Percentiles rank a stretch among this genome's conserved stretches.
Evolutionary conservation across 2,113 vertebrate genomes (phyloP).

Genomic region (Procavia capensis): DNA sequence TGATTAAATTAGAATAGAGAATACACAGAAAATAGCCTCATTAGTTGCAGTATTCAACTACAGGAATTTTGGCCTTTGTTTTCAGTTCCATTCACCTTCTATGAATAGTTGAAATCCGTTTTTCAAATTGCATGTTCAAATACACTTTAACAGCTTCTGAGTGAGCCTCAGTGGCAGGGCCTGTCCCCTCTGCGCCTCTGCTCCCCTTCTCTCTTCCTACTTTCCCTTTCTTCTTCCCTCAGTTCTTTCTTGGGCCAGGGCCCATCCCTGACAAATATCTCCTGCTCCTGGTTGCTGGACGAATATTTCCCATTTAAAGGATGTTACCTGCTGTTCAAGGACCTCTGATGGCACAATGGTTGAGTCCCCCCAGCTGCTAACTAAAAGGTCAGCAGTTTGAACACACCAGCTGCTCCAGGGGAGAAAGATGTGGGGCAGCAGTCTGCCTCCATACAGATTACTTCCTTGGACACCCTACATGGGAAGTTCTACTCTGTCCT

Average conservation of each 20-base stretch:
- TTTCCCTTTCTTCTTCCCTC: not conserved
- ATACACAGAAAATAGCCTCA: not conserved
- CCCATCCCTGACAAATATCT: not conserved
- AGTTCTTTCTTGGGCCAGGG: not conserved
- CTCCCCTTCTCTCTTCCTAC: not conserved
- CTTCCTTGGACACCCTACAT: not conserved
- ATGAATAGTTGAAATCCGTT: not conserved
- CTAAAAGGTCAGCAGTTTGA: not conserved
- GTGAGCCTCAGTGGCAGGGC: not conserved
- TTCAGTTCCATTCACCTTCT: not conserved
- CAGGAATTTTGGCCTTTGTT: not conserved
- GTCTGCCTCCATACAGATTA: not conserved
- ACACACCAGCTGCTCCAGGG: not conserved
- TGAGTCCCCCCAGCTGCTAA: not conserved
- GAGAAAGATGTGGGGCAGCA: not conserved
- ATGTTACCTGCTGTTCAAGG: not conserved
- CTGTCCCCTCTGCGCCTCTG: not conserved
- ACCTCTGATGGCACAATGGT: not conserved
- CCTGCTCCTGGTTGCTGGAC: not conserved
- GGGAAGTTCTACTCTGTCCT: not conserved
- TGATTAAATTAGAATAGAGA: not conserved
- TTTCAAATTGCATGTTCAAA: not conserved
- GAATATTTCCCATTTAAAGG: not conserved
- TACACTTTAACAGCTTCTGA: not conserved
- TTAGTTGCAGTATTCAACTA: not conserved